Base-by-base conservation (phyloP, 2,888 invertebrate genomes). In the Drosophila kanekoi region DNA sequence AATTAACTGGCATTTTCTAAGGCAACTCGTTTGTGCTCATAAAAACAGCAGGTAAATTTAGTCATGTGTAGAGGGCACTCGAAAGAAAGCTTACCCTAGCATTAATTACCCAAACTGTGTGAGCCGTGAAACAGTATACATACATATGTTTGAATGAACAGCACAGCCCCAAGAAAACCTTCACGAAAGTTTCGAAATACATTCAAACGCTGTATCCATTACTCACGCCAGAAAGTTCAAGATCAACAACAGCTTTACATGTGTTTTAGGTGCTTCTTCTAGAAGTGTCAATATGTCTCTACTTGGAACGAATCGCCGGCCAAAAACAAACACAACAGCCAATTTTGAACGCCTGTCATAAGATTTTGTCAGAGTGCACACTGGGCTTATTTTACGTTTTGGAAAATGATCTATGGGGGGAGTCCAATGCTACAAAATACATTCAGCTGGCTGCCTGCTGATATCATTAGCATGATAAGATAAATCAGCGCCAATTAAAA, bases 391-490 rank as follows among this genome's bases (percentile, higher is more conserved):
- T 37, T 43, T 66, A 14, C 18, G 56, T 38, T 41, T 49, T 32
- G 16, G 18, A 10, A 14, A 40, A 65, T 65, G 33, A 51, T 54
- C 37, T 18, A 38, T 68, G 54, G 47, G 69, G 54, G 47, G 64
- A 49, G 49, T 9, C 32, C 53, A 74, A 53, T 44, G 48, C 56
- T n/a, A 41, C n/a, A 37, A 56, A 64, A 58, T 44, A 47, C 14
- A 18, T 48, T 28, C 37, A 28, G 23, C 28, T 11, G 3, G 6
- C 43, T 51, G 38, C 16, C 41, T 37, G 56, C 47, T 63, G 74
- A 74, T 77, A 77, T 74, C 74, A 58, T 49, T 13, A 23, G n/a
- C 9, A 33, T 43, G 87, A 83, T 83, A 87, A 83, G 87, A 83
- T 83, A 87, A 67, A 63, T 52, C 28, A 33, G 49, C 59, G 45